Evolutionary conservation across 2,888 invertebrate genomes (phyloP), one percentile per base, ranked within the genome.

Genomic region (Epistrophella euchroma): DNA sequence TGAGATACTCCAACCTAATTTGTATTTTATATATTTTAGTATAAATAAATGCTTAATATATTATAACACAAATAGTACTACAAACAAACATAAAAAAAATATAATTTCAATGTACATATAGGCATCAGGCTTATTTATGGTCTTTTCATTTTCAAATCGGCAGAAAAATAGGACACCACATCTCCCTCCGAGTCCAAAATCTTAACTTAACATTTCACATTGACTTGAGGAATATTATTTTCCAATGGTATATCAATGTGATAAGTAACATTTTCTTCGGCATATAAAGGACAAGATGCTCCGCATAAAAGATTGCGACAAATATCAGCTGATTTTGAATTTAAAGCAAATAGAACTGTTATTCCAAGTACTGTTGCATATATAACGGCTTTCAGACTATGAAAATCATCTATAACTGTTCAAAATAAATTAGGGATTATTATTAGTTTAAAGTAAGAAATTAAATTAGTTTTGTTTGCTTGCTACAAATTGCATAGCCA

Each of bases 211-310:
- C 91, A 82, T 32, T 89, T 90, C 0, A 90, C 89, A 25, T 90
- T 90, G 40, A 92, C 89, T 87, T 91, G 90, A 0, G 90, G 91
- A 56, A 90, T 90, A 70, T 77, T 82, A 43, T 68, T 87, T 17
- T 84, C 76, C 15, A 92, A 79, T 0, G 91, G 89, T 73, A 92
- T 70, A 10, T 88, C 74, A 35, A 92, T 89, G 22, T 89, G 88
- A 80, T 92, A 92, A 55, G 90, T 91, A 45, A 90, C 91, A 88
- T 91, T 90, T 78, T 92, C 92, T 6, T 89, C 90, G 9, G 87
- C 88, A 62, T 91, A 89, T 35, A 92, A 77, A 2, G 92, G 92
- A 75, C 92, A 92, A 43, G 90, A 90, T 70, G 90, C 91, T 5
- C 89, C 91, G 62, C 90, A 89, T 55, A 91, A 22, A 0, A 91